phyloP scores from a whole-genome alignment of 2,888 invertebrate species.

The Diabrotica balteata region DNA sequence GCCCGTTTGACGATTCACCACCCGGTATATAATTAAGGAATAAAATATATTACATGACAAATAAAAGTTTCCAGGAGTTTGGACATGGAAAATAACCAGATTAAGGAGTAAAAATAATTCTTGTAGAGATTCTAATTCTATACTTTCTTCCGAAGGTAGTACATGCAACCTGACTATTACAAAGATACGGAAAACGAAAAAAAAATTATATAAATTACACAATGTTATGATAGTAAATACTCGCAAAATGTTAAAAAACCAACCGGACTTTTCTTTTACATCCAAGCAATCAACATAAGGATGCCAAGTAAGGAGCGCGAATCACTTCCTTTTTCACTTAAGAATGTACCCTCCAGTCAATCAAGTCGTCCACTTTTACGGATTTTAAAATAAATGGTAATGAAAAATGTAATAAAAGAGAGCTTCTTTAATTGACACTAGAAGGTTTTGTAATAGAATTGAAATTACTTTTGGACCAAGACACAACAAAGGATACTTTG shows the following conservation, averaged over 20 bases:
- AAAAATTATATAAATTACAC: neutral
- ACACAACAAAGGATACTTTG: too few species aligned
- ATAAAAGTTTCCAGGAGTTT: too few species aligned
- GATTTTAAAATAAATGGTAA: slow-evolving; percentile 20
- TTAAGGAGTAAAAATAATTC: too few species aligned
- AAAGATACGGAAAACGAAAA: neutral
- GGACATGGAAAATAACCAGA: too few species aligned
- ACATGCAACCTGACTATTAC: too few species aligned
- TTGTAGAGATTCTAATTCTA: too few species aligned
- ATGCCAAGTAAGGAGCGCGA: slow-evolving; percentile 53
- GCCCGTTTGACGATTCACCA: too few species aligned
- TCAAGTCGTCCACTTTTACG: slow-evolving; percentile 27
- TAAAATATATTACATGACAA: too few species aligned
- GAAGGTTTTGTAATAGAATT: slow-evolving; percentile 9
- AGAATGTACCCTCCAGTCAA: slow-evolving; percentile 38
- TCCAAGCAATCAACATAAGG: slow-evolving; percentile 57
- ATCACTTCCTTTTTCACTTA: slow-evolving; percentile 57
- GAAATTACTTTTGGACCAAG: neutral
- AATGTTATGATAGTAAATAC: neutral
- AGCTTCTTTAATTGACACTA: slow-evolving; percentile 2
- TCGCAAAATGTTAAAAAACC: slow-evolving; percentile 2
- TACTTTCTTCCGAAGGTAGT: too few species aligned
- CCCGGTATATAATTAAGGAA: too few species aligned
- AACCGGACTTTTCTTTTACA: slow-evolving; percentile 29
- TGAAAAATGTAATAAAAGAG: slow-evolving; percentile 16